Percentiles rank a stretch among this genome's conserved stretches.
Conservation (phyloP, 1,140 invertebrate species). For the Dendrolimus kikuchii region DNA sequence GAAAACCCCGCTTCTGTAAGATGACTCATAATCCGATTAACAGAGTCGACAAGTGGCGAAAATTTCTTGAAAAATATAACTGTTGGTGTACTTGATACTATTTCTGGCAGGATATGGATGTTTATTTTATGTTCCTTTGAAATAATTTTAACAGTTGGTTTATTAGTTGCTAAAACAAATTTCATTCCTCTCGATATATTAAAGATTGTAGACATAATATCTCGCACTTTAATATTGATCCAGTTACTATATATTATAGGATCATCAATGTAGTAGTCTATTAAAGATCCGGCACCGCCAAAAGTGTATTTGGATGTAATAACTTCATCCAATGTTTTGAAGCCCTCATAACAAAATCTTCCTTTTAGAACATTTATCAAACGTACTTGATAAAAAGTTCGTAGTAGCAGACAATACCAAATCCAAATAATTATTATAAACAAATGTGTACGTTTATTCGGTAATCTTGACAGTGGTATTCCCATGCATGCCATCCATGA, state of each 20-base stretch:
- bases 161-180: slow-evolving; percentile 45
- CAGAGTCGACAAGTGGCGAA: slow-evolving; percentile 31
- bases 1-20: slow-evolving; percentile 38
- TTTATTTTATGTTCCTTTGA: slow-evolving; percentile 23
- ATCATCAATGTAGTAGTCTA: slow-evolving; percentile 43
- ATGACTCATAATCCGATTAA: slow-evolving; percentile 31
- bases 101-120: slow-evolving; percentile 32
- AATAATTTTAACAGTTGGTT: slow-evolving; percentile 25
- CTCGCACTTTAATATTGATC: slow-evolving; percentile 27
- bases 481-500: slow-evolving; percentile 53
- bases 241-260: slow-evolving; percentile 37
- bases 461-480: slow-evolving; percentile 29
- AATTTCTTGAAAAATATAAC: slow-evolving; percentile 55
- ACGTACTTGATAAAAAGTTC: slow-evolving; percentile 51
- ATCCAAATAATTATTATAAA: slow-evolving; percentile 37
- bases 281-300: slow-evolving; percentile 41
- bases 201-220: slow-evolving; percentile 23
- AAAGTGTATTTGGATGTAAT: slow-evolving; percentile 34
- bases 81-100: slow-evolving; percentile 29
- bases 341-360: slow-evolving; percentile 30
- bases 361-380: slow-evolving; percentile 44
- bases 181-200: slow-evolving; percentile 37
- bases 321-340: slow-evolving; percentile 38
- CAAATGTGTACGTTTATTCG: slow-evolving; percentile 26
- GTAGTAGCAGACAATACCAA: slow-evolving; percentile 48